These are phyloP conservation scores for Hyposmocoma kahamanoa DNA, from an alignment of 1,140 invertebrate genomes.

Conservation along the genomic window DNA sequence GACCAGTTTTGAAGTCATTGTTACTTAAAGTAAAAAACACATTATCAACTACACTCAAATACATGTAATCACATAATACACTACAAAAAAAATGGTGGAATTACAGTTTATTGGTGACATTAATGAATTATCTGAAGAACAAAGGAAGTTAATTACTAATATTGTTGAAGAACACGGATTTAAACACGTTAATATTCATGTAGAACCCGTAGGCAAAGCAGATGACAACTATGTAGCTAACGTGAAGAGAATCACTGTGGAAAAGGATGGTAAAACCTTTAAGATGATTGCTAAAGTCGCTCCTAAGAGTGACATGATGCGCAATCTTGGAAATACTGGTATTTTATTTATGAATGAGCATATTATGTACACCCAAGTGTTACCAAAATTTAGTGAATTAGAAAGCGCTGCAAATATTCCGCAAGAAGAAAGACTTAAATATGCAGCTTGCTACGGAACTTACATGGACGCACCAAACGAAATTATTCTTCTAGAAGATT, in stretches of 20 bases:
- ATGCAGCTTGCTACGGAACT: neutral
- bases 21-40: no score
- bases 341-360: constrained; percentile 9
- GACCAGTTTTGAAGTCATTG: no score
- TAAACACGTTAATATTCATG: constrained; percentile 16
- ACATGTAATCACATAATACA: no score
- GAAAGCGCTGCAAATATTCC: neutral
- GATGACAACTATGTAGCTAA: constrained; percentile 30
- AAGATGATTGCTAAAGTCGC: constrained; percentile 21
- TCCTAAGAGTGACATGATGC: no score
- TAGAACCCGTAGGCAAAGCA: constrained; percentile 21
- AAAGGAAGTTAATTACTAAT: no score
- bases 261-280: constrained; percentile 10
- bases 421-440: constrained; percentile 3
- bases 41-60: no score
- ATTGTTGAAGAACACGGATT: constrained; percentile 24
- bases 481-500: constrained; percentile 74
- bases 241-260: constrained; percentile 16
- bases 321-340: neutral
- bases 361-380: constrained; percentile 3
- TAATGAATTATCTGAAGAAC: no score
- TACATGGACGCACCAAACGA: constrained; percentile 49
- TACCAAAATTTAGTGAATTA: constrained; percentile 5
- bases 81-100: no score
- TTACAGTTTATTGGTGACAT: no score